These are phyloP conservation scores for Elephantulus edwardii DNA, from an alignment of 2,113 vertebrate genomes.

Conservation along the genomic window DNA sequence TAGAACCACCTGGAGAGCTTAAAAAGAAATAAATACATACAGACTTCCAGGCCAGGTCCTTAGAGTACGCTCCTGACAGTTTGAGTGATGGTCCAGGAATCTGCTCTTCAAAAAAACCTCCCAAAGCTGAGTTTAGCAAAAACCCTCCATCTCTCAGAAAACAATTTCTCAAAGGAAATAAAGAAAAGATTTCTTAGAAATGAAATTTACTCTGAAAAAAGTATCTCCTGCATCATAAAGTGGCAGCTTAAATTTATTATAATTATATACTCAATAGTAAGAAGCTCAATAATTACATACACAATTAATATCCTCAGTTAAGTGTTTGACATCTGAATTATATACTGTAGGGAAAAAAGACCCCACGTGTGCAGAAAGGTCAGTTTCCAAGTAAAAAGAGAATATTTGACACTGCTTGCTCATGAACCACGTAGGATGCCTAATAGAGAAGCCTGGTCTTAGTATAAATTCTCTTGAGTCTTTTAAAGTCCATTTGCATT, in stretches of 20 bases:
- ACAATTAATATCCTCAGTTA: background rate
- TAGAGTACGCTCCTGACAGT: background rate
- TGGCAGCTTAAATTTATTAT: background rate
- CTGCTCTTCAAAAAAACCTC: background rate
- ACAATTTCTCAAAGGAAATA: background rate
- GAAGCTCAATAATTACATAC: background rate
- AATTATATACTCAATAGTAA: constrained; percentile 22
- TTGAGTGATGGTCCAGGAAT: background rate
- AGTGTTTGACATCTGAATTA: background rate
- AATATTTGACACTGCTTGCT: background rate
- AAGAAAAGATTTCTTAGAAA: background rate
- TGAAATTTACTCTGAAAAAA: background rate
- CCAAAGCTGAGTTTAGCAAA: background rate
- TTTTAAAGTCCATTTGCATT: background rate
- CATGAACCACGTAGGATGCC: background rate
- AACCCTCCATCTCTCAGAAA: background rate
- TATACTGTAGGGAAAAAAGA: background rate
- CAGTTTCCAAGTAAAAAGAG: background rate
- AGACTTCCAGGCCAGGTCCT: background rate
- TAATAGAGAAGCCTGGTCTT: background rate
- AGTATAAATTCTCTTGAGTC: background rate
- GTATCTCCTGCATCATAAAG: background rate
- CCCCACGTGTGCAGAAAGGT: background rate
- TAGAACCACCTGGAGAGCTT: background rate
- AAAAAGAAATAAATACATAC: background rate